Evolutionary conservation across 2,797 vertebrate genomes (phyloP), one percentile per base, ranked within the genome.

Genomic region (Miichthys miiuy): DNA sequence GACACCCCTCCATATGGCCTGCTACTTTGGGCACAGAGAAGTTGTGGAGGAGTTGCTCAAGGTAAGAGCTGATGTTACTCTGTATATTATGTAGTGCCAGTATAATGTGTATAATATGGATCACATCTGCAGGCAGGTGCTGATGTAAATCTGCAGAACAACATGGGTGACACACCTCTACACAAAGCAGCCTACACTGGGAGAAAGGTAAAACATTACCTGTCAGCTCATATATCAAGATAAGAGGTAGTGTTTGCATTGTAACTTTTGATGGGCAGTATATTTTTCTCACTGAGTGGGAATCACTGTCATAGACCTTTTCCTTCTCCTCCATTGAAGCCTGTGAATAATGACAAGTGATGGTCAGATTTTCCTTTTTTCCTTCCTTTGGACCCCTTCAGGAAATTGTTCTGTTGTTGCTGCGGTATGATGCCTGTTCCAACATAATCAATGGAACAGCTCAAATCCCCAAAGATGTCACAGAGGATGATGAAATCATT

Each of bases 1-100:
- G 97, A 97, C 97, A 0, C 89, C 97, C 34, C 96, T 98, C 74
- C 98, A 99, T 61, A 93, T 98, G 84, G 96, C 97, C 11, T 97
- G 96, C 86, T 96, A 96, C 91, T 97, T 95, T 83, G 98, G 97
- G 81, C 96, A 97, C 87, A 93, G 81, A 69, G 89, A 93, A 80
- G 96, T 97, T 72, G 97, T 96, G 54, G 95, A 96, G 75, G 95
- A 96, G 90, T 88, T 99, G 67, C 93, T 99, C 58, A 96, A 97
- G 90, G 92, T 93, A 30, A 68, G 58, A 51, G 27, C 18, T 47
- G 65, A 16, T 18, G 16, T 10, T 18, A 47, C 9, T 58, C 5
- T 57, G 18, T 30, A 14, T 72, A 21, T 38, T 44, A 9, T 27
- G 16, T 25, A 27, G 3, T 4, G 41, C 1, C 20, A 38, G 23